Conservation (phyloP, 1,140 invertebrate species). For the Camponotus vicinus region DNA sequence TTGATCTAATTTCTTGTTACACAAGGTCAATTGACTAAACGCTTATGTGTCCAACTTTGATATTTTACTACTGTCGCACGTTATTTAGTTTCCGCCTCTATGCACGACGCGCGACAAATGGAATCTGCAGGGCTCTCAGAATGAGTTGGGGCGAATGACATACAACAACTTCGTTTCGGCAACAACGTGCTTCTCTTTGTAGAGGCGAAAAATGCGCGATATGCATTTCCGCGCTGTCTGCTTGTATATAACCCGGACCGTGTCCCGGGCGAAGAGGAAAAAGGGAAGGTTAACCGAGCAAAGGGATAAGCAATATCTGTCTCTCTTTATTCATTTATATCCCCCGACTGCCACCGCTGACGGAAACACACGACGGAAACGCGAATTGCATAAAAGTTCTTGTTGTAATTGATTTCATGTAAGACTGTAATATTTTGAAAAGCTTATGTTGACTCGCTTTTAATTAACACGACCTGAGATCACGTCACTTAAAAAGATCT, state of each 20-base stretch:
- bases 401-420: slow-evolving; percentile 13
- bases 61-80: background rate
- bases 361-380: slow-evolving; percentile 19
- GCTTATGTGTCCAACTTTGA: background rate
- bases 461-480: background rate
- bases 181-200: slow-evolving; percentile 35
- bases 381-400: background rate
- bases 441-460: background rate
- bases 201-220: slow-evolving; percentile 43
- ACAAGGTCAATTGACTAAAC: background rate
- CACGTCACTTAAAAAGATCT: background rate
- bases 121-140: slow-evolving; percentile 38
- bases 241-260: background rate
- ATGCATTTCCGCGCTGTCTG: slow-evolving; percentile 14
- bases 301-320: slow-evolving; percentile 54
- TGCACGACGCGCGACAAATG: background rate
- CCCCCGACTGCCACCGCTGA: background rate
- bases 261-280: background rate
- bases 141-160: slow-evolving; percentile 42
- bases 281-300: slow-evolving; percentile 34
- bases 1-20: background rate
- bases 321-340: slow-evolving; percentile 37
- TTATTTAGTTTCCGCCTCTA: slow-evolving; percentile 44
- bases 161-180: slow-evolving; percentile 44
- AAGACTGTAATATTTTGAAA: slow-evolving; percentile 5